Percentiles rank a stretch among this genome's conserved stretches.
phyloP scores from a whole-genome alignment of 2,113 vertebrate genomes.

The Sisor rabdophorus region DNA sequence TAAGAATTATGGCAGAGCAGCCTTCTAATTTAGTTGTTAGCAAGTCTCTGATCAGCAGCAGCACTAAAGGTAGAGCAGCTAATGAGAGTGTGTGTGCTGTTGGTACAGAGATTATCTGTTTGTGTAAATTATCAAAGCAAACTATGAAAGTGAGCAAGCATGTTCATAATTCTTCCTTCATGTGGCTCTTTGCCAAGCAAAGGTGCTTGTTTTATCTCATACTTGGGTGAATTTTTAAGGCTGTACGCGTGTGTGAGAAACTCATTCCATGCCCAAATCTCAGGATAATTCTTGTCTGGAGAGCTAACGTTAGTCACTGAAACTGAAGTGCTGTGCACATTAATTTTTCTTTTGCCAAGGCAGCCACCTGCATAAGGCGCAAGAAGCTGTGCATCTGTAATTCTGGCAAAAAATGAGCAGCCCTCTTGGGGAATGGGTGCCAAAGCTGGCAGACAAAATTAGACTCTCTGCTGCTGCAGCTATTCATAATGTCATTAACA shows the following conservation, averaged over 20 bases:
- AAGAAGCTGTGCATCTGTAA: constrained; percentile 32
- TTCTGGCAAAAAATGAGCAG: constrained; percentile 76
- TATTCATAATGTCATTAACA: constrained; percentile 99
- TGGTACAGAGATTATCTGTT: neutral
- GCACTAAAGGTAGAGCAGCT: constrained; percentile 59
- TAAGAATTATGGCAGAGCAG: constrained; percentile 65
- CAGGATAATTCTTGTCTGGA: constrained; percentile 89
- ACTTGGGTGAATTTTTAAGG: constrained; percentile 28
- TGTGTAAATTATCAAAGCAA: too few relatives aligned
- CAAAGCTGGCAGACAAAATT: constrained; percentile 90
- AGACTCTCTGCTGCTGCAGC: constrained; percentile 84
- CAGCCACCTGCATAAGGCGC: constrained; percentile 79
- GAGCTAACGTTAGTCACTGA: constrained; percentile 79
- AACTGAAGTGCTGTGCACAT: constrained; percentile 88
- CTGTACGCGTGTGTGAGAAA: constrained; percentile 3
- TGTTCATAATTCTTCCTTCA: constrained; percentile 9
- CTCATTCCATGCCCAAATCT: constrained; percentile 74
- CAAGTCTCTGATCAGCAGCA: constrained; percentile 43
- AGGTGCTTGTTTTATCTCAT: constrained; percentile 40
- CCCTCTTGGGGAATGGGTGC: constrained; percentile 84
- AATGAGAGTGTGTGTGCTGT: constrained; percentile 31
- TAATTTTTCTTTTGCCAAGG: constrained; percentile 92
- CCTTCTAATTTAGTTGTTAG: constrained; percentile 65
- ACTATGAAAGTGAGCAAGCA: neutral
- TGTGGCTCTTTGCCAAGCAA: constrained; percentile 17